These are phyloP conservation scores for Flexamia atlantica DNA, from an alignment of 2,888 invertebrate species.

Conservation along the genomic window DNA sequence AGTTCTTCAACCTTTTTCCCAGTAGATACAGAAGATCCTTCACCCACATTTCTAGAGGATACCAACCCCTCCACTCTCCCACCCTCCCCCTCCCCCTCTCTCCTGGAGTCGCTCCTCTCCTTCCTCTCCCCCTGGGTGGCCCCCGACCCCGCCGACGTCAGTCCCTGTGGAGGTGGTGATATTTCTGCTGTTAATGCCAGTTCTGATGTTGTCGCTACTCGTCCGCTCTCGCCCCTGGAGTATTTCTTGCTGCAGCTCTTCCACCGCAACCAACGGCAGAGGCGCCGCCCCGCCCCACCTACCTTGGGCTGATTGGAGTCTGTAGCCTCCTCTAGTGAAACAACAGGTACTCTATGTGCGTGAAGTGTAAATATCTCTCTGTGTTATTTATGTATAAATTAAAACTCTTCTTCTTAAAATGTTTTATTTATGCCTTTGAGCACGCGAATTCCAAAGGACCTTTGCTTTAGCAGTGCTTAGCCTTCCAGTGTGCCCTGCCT, in stretches of 20 bases:
- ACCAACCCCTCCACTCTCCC: background rate
- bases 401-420: too few relatives aligned
- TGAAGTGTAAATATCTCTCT: too few relatives aligned
- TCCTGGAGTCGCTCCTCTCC: background rate
- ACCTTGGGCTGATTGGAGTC: background rate
- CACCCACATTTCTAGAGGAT: background rate
- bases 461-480: too few relatives aligned
- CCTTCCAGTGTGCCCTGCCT: too few relatives aligned
- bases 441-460: too few relatives aligned
- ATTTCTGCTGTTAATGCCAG: background rate
- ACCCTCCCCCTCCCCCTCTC: background rate
- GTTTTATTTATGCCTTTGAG: too few relatives aligned
- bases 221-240: constrained; percentile 14
- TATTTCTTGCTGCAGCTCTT: constrained; percentile 20
- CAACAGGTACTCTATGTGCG: too few relatives aligned
- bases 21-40: background rate
- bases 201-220: background rate
- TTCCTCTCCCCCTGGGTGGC: background rate
- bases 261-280: background rate
- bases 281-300: background rate
- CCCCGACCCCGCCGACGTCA: background rate
- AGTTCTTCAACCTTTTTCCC: constrained; percentile 10
- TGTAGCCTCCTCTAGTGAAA: background rate
- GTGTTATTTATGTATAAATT: too few relatives aligned
- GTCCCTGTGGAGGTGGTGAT: constrained; percentile 11